Evolutionary conservation across 2,888 invertebrate genomes (phyloP), one percentile per base, ranked within the genome.

Genomic region (Calameuta pallipes): DNA sequence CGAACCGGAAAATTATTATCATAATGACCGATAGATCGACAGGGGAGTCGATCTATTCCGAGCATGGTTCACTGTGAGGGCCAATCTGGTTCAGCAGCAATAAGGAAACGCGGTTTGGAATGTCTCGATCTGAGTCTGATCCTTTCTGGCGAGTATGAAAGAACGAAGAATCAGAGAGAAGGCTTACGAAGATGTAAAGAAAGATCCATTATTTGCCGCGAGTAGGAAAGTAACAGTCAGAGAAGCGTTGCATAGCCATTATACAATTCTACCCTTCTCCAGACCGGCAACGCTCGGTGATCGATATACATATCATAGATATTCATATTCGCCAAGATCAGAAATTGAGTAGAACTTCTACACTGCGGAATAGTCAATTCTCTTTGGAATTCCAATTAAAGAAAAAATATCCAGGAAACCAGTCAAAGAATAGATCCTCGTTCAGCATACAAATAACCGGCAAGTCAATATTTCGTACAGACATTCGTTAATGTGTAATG

Each of bases 81-180:
- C 83, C 82, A 85, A 83, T 83, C 82, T 82, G 83, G 84, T 84
- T 83, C 86, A 81, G 79, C 84, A 77, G 89, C 90, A 90, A 90
- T 90, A 88, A 90, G 90, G 90, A 90, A 90, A 90, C 85, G 86
- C 85, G 85, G 85, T 86, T 88, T 85, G 89, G 89, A 88, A 88
- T 89, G 88, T 87, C 88, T 87, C 87, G 88, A 88, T 89, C 84
- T 83, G 83, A 41, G 80, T 77, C 80, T 79, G 76, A 75, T 34
- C 75, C 76, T 36, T 37, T 74, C 35, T 23, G 13, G 13, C 30
- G 71, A 33, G 33, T 71, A 33, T 34, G 23, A 56, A 56, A 56
- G 15, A 41, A 41, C 15, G 41, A 41, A 41, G 15, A 41, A 41
- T 15, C 41, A 41, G 15, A 41, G 41, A 41, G 41, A 41, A 41